Conservation (phyloP, 2,888 invertebrate genomes). For the Polyploca ridens region DNA sequence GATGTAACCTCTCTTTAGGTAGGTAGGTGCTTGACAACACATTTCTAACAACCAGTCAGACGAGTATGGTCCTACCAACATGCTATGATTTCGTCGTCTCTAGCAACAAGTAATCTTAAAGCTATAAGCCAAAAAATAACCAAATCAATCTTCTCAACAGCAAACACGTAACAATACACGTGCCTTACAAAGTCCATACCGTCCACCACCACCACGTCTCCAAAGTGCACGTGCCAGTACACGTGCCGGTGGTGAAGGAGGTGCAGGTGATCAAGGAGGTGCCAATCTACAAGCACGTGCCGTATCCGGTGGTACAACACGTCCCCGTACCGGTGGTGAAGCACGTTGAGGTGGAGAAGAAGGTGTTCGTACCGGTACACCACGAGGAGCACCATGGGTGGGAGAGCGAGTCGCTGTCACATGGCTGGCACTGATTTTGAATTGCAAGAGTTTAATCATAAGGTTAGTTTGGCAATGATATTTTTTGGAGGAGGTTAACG, state of each 20-base stretch:
- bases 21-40: no score
- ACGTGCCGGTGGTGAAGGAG: constrained; percentile 75
- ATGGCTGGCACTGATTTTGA: constrained; percentile 78
- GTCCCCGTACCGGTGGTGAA: constrained; percentile 68
- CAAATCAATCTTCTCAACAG: constrained; percentile 41
- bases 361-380: constrained; percentile 69
- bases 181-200: constrained; percentile 78
- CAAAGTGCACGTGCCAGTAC: constrained; percentile 67
- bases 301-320: constrained; percentile 68
- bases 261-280: constrained; percentile 77
- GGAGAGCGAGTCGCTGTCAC: constrained; percentile 77
- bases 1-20: no score
- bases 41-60: no score
- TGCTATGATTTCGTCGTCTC: no score
- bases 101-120: no score
- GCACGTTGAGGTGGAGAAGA: constrained; percentile 75
- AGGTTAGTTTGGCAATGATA: constrained; percentile 59
- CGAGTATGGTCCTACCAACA: no score
- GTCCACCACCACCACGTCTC: constrained; percentile 79
- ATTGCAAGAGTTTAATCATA: constrained; percentile 43
- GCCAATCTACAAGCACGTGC: constrained; percentile 73
- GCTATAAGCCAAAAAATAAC: no score
- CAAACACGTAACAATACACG: constrained; percentile 79
- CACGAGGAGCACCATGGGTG: constrained; percentile 67
- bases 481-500: no score